Conservation (phyloP, 2,888 invertebrate species). For the Crepidodera aurea region DNA sequence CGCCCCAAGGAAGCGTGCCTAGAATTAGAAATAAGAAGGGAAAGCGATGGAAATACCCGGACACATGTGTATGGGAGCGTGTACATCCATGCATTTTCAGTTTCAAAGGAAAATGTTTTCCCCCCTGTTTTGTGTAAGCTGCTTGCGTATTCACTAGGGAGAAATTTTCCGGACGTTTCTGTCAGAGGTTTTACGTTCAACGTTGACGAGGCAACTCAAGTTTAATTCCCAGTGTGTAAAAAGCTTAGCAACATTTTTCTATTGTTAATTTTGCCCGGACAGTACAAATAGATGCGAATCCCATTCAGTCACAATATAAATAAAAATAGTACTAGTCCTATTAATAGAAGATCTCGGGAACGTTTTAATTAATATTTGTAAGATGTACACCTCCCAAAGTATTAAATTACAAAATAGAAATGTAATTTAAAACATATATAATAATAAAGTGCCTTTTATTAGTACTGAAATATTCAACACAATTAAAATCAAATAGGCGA, state of each 20-base stretch:
- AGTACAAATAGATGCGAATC: no score
- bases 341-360: no score
- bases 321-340: no score
- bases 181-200: slow-evolving; percentile 47
- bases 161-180: slow-evolving; percentile 61
- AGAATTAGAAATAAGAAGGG: slow-evolving; percentile 50
- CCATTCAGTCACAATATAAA: no score
- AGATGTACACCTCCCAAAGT: no score
- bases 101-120: slow-evolving; percentile 59
- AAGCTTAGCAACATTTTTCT: slow-evolving; percentile 34
- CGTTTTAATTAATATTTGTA: no score
- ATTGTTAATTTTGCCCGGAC: slow-evolving; percentile 11
- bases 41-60: slow-evolving; percentile 38
- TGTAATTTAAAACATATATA: no score
- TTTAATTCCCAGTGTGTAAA: slow-evolving; percentile 44
- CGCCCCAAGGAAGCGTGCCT: slow-evolving; percentile 48
- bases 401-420: no score
- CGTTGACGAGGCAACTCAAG: slow-evolving; percentile 39
- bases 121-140: slow-evolving; percentile 59
- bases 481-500: no score
- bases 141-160: slow-evolving; percentile 62
- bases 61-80: slow-evolving; percentile 59
- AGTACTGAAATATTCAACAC: no score
- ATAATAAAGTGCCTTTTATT: no score
- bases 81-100: slow-evolving; percentile 60